These are phyloP conservation scores for Syngnathus acus DNA, from an alignment of 2,797 vertebrate species.

Conservation along the genomic window DNA sequence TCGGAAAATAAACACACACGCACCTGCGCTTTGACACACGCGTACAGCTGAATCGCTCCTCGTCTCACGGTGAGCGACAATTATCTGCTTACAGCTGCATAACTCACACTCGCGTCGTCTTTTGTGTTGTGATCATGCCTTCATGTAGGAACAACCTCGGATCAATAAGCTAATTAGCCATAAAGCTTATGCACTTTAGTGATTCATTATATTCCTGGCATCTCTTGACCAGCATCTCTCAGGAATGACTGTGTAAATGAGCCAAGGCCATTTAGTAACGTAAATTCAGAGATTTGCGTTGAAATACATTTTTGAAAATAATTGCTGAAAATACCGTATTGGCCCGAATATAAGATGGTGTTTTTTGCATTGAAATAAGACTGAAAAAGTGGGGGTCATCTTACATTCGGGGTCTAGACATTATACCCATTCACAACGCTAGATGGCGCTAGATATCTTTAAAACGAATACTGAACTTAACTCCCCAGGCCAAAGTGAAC, in stretches of 20 bases:
- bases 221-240: conserved; percentile 46
- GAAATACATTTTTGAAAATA: background rate
- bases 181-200: conserved; percentile 59
- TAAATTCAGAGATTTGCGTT: conserved; percentile 20
- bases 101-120: conserved; percentile 42
- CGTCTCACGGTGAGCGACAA: conserved; percentile 31
- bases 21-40: conserved; percentile 10
- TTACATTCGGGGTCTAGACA: too few relatives aligned
- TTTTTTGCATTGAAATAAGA: too few relatives aligned
- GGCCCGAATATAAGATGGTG: too few relatives aligned
- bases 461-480: too few relatives aligned
- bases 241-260: conserved; percentile 62
- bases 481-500: too few relatives aligned
- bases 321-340: background rate
- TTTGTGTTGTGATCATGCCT: conserved; percentile 49
- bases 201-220: conserved; percentile 59
- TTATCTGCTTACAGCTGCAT: conserved; percentile 50
- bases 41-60: conserved; percentile 14
- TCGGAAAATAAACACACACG: conserved; percentile 16
- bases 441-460: too few relatives aligned
- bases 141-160: conserved; percentile 40
- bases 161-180: conserved; percentile 69
- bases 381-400: too few relatives aligned
- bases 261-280: conserved; percentile 49
- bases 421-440: too few relatives aligned